Base-by-base conservation (phyloP, 2,797 vertebrate genomes). In the Hoplostethus atlanticus region DNA sequence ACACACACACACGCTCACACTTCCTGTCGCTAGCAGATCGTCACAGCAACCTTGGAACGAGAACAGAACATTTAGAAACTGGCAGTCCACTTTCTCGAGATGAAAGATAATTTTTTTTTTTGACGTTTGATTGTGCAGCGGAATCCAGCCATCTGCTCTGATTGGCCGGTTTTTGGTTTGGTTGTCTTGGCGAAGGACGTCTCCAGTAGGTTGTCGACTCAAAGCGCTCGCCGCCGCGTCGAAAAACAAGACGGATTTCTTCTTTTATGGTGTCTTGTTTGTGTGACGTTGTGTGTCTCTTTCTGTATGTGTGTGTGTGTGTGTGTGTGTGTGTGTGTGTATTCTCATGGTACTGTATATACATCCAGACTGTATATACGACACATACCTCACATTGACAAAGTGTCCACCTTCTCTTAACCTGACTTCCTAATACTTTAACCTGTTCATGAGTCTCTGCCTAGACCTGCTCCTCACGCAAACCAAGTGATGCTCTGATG, bases 301-400 rank as follows among this genome's bases (percentile, higher is more conserved):
- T 65, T 68, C 47, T 64, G 17, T 66, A 10, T 76, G 13, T 77
- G 59, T 81, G 58, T 68, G 16, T 53, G 53, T 68, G 50, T 46
- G 73, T 72, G 71, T 67, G 71, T 75, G 78, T 71, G 84, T 51
- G 76, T 34, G 81, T 83, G 85, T 83, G 84, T 83, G 81, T 91
- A 71, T 64, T 76, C 71, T 84, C 93, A 93, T 93, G 91, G 86
- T 91, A 84, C 57, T 85, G 92, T 93, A 93, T 94, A 93, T 93
- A 94, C 92, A 93, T 69, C 59, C 75, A 71, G 75, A 65, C 80
- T 93, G 92, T 93, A 94, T 94, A 94, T 94, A 94, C 91, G 89
- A 90, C 87, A 78, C 93, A 93, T 93, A 89, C 84, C 88, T 87
- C 86, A 86, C 90, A 91, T 91, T 82, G 88, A 86, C 84, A 72